These are phyloP conservation scores for Mus minutoides DNA, from an alignment of 2,797 vertebrate species.

Conservation along the genomic window DNA sequence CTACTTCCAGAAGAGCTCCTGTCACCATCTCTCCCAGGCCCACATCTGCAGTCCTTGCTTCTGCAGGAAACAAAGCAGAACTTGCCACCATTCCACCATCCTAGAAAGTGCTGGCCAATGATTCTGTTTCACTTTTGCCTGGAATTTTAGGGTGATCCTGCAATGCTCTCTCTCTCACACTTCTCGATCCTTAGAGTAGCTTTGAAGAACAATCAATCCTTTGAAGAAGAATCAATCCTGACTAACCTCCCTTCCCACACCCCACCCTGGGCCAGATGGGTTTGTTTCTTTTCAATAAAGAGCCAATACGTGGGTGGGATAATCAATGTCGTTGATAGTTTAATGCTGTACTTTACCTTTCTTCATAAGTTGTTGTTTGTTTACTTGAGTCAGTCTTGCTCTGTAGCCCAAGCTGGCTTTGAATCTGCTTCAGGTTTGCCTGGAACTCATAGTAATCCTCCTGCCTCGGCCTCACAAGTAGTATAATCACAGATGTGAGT, in stretches of 20 bases:
- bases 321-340: neutral
- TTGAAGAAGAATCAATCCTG: neutral
- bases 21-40: fast-evolving
- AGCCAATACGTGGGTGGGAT: neutral
- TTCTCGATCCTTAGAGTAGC: neutral
- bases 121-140: neutral
- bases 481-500: neutral
- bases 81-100: fast-evolving
- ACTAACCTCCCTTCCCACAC: neutral
- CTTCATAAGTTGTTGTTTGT: neutral
- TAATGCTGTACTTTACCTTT: neutral
- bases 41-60: neutral
- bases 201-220: neutral
- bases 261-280: too few species aligned
- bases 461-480: neutral
- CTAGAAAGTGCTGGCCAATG: too few species aligned
- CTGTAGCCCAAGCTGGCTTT: neutral
- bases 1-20: neutral
- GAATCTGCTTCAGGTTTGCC: neutral
- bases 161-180: fast-evolving
- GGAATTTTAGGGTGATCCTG: neutral
- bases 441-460: neutral
- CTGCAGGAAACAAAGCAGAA: neutral
- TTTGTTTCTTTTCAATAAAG: neutral
- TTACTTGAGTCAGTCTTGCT: neutral